phyloP scores from a whole-genome alignment of 2,888 invertebrate species.

The Oligia latruncula region DNA sequence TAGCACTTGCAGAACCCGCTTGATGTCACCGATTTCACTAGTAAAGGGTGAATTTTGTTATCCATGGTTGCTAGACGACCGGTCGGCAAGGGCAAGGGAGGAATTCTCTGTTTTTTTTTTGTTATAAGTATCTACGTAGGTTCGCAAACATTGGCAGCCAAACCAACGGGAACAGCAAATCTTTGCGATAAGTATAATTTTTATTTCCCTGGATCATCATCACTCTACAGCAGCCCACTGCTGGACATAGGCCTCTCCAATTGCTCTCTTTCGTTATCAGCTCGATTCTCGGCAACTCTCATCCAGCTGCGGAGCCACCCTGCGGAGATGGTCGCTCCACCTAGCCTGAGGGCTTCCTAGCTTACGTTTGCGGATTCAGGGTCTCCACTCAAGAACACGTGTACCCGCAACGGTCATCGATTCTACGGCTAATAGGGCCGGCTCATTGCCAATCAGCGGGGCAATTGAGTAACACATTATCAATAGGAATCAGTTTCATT shows the following conservation, averaged over 20 bases:
- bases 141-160: not conserved
- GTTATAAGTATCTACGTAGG: not conserved
- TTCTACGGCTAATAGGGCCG: too few species aligned
- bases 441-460: too few species aligned
- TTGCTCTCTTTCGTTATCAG: not conserved
- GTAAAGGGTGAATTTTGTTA: conserved; percentile 7
- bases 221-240: not conserved
- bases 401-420: too few species aligned
- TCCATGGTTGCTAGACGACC: not conserved
- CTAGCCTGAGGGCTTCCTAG: too few species aligned
- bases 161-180: not conserved
- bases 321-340: too few species aligned
- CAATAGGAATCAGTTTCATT: too few species aligned
- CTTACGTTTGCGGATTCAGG: too few species aligned
- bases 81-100: not conserved
- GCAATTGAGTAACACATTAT: too few species aligned
- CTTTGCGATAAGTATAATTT: not conserved
- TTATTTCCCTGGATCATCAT: not conserved
- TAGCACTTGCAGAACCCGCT: not conserved
- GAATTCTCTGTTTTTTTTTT: not conserved
- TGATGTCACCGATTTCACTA: not conserved
- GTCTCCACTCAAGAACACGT: too few species aligned
- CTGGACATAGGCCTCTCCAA: not conserved
- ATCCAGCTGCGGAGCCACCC: not conserved
- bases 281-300: not conserved